phyloP scores from a whole-genome alignment of 2,888 invertebrate species.

The Falcaria lacertinaria region DNA sequence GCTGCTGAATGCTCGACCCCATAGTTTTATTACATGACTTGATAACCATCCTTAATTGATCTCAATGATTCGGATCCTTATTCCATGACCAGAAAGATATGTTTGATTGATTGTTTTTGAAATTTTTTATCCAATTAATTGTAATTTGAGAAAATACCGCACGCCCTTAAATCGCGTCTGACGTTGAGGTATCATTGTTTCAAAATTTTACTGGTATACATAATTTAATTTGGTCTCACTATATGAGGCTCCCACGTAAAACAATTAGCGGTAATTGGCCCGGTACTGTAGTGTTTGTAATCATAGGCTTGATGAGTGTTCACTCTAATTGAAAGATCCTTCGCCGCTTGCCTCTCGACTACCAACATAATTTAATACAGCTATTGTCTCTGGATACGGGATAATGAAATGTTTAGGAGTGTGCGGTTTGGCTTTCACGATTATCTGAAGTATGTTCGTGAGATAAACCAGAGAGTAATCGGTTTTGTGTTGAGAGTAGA shows the following conservation, averaged over 20 bases:
- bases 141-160: too few species aligned
- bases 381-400: neutral
- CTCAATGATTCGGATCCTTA: too few species aligned
- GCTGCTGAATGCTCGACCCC: too few species aligned
- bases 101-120: too few species aligned
- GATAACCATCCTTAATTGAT: too few species aligned
- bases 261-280: slow-evolving; percentile 7
- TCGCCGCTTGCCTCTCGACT: neutral
- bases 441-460: neutral
- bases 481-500: too few species aligned
- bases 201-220: neutral
- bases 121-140: too few species aligned
- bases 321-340: slow-evolving; percentile 1
- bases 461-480: neutral
- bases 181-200: neutral
- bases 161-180: too few species aligned
- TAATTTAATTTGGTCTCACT: neutral
- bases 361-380: neutral
- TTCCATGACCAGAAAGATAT: too few species aligned
- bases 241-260: neutral
- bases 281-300: slow-evolving; percentile 3
- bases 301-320: slow-evolving; percentile 1
- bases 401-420: neutral
- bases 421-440: neutral
- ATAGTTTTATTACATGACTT: too few species aligned